Evolutionary conservation across 2,113 vertebrate species (phyloP).

Genomic region (Saguinus midas): DNA sequence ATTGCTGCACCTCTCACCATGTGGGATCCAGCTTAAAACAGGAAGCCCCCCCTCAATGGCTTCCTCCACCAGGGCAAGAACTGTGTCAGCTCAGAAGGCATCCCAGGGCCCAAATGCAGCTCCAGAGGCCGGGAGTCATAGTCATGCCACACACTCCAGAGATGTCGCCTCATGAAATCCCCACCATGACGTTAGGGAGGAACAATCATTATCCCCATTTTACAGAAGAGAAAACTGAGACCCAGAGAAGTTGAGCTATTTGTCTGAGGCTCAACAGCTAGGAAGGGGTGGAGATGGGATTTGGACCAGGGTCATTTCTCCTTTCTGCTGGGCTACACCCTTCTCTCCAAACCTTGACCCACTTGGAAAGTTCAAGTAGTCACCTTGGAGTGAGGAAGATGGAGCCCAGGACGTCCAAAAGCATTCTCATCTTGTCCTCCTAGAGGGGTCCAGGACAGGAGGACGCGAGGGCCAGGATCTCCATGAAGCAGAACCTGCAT

Average conservation of each 20-base stretch:
- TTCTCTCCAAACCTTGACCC: neutral
- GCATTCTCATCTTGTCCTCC: neutral
- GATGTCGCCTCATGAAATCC: neutral
- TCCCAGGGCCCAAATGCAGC: neutral
- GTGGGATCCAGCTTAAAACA: neutral
- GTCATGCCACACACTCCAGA: neutral
- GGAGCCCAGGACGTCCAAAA: neutral
- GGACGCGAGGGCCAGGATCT: neutral
- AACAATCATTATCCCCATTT: neutral
- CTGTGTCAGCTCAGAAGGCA: neutral
- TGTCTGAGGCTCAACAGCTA: neutral
- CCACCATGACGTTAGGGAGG: neutral
- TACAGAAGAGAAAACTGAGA: neutral
- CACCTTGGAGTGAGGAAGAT: neutral
- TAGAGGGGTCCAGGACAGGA: neutral
- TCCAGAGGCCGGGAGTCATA: neutral
- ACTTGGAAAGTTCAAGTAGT: neutral
- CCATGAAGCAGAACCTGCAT: fast-evolving
- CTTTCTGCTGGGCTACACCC: neutral
- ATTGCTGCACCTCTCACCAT: neutral
- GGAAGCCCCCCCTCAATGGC: no score
- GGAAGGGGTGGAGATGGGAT: neutral
- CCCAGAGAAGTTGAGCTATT: neutral
- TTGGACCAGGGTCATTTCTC: neutral
- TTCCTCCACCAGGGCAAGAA: neutral